phyloP scores from a whole-genome alignment of 2,113 vertebrate genomes.

The Neogobius melanostomus region DNA sequence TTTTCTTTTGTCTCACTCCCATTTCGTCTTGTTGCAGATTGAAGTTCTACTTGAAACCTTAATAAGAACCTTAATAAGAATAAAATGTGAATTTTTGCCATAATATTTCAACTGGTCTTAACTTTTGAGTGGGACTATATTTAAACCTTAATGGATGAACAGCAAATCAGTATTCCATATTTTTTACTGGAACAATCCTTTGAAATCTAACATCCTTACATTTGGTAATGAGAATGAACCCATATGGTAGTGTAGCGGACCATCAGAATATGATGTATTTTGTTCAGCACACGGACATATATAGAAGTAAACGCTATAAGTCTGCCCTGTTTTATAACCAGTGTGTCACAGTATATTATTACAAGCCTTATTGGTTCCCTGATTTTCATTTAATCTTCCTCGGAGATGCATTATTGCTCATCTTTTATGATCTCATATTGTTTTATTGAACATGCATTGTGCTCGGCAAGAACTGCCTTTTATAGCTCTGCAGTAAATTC shows the following conservation, averaged over 20 bases:
- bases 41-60: no score
- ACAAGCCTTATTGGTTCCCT: conserved; percentile 81
- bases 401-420: conserved; percentile 76
- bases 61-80: no score
- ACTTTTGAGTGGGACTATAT: no score
- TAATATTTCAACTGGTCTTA: no score
- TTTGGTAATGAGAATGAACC: not conserved
- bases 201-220: no score
- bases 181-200: no score
- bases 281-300: conserved; percentile 25
- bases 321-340: conserved; percentile 61
- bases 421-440: conserved; percentile 81
- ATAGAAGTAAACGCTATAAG: conserved; percentile 37
- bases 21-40: no score
- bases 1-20: no score
- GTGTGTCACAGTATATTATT: conserved; percentile 76
- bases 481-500: conserved; percentile 74
- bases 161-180: no score
- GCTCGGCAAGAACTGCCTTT: conserved; percentile 70
- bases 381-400: conserved; percentile 82
- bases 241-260: not conserved
- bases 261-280: conserved; percentile 11
- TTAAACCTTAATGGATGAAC: no score
- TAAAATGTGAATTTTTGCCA: no score
- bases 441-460: conserved; percentile 81